Conservation (phyloP, 1,140 invertebrate species). For the Lordiphosa clarofinis region DNA sequence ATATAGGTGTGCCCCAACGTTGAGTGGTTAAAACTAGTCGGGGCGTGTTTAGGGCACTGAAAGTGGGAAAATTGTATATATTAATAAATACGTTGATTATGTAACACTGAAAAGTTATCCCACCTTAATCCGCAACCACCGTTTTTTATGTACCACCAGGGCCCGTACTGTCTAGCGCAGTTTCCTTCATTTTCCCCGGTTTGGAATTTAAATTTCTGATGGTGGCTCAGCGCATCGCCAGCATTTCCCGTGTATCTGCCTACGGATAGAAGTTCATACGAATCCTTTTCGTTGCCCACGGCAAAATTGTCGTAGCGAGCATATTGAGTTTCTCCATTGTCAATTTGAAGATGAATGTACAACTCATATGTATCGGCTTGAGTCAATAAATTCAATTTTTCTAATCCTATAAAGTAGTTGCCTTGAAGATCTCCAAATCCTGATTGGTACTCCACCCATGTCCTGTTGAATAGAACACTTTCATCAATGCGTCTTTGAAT, state of each 20-base stretch:
- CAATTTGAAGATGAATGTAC: conserved; percentile 83
- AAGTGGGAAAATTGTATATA: no score
- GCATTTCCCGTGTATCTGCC: conserved; percentile 83
- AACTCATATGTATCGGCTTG: conserved; percentile 82
- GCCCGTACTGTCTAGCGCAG: no score
- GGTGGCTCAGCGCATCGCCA: background rate
- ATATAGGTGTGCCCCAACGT: no score
- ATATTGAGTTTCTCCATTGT: conserved; percentile 80
- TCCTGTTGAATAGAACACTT: conserved; percentile 82
- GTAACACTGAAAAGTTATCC: no score
- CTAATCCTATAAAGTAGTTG: conserved; percentile 83
- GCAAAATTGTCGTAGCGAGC: conserved; percentile 84
- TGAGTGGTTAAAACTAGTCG: no score
- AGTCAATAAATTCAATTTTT: conserved; percentile 82
- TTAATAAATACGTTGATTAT: no score
- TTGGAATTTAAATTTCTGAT: background rate
- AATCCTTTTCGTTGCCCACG: conserved; percentile 83
- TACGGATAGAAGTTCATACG: conserved; percentile 83
- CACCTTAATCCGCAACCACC: no score
- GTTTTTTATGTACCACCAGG: no score
- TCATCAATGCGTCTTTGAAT: conserved; percentile 83
- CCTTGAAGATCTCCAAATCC: conserved; percentile 83
- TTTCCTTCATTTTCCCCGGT: no score
- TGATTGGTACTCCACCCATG: conserved; percentile 83
- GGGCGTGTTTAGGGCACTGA: no score